Base-by-base conservation (phyloP, 2,888 invertebrate species). In the Chrysopilus asiliformis region DNA sequence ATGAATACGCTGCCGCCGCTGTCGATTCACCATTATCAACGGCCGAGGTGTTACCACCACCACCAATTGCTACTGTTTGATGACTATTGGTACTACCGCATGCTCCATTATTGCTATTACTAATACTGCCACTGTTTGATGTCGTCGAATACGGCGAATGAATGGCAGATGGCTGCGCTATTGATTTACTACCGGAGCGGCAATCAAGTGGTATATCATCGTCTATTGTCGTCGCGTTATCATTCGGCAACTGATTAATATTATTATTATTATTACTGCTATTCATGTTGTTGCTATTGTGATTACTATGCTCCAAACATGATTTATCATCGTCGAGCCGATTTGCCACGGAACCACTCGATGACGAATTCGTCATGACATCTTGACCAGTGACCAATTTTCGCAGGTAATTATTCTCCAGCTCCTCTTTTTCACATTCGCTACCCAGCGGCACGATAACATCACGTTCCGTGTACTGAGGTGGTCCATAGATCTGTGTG, bases 391-490 rank as follows among this genome's bases (percentile, higher is more conserved):
- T 55, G 12, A 61, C 58, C 13, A 60, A 47, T 8, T 57, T 50
- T 19, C 57, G 51, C 45, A 62, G 51, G 41, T 60, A 60, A 12
- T 49, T 53, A 40, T 58, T 57, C 9, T 57, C 53, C 40, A 53
- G 55, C 5, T 45, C 42, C 39, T 54, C 45, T 40, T 52, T 43
- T 43, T 49, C 67, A 39, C 47, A 49, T 5, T 68, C 70, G 14
- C 68, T 63, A 16, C 67, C 28, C 17, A 63, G 58, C 22, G 70
- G 56, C 28, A 76, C 66, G 40, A 62, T 60, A 8, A 77, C 68
- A 57, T 84, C 81, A 12, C 68, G 69, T 55, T 84, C 83, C 0
- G 81, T 80, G 60, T 89, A 93, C 58, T 93, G 91, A 2, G 85
- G 69, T 1, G 82, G 79, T 0, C 91, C 93, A 51, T 82, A 93